Conservation (phyloP, 2,888 invertebrate species). For the Xylocampa areola region DNA sequence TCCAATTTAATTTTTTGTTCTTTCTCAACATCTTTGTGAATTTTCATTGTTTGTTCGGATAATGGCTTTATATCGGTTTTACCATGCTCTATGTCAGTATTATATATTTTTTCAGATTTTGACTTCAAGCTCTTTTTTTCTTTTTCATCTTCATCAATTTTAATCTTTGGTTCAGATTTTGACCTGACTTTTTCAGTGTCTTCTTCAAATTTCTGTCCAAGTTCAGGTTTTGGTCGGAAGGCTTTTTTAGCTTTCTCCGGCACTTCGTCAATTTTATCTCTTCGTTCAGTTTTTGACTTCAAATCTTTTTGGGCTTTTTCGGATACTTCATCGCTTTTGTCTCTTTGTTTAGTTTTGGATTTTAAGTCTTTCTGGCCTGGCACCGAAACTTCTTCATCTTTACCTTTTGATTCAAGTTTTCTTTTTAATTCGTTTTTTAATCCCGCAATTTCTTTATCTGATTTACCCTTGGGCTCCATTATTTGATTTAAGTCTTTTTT, state of each 20-base stretch:
- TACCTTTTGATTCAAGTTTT: constrained; percentile 13
- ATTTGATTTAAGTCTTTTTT: background rate
- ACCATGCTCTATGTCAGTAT: background rate
- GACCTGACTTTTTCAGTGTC: background rate
- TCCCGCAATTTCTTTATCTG: background rate
- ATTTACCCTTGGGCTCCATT: background rate
- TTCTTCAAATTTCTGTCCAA: constrained; percentile 1
- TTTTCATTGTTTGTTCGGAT: constrained; percentile 19
- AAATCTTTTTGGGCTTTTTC: background rate
- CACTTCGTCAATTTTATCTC: background rate
- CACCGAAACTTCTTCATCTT: background rate
- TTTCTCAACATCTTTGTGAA: constrained; percentile 3
- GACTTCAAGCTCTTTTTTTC: constrained; percentile 1
- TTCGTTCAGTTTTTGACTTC: background rate
- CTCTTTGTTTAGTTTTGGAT: constrained; percentile 18
- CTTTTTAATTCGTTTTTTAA: background rate
- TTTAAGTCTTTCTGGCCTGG: background rate
- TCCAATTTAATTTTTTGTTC: background rate
- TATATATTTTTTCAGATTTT: constrained; percentile 25
- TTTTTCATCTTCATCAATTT: constrained; percentile 4
- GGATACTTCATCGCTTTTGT: constrained; percentile 11
- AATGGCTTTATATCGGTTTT: constrained; percentile 11
- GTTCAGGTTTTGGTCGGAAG: background rate
- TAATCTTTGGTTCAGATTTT: constrained; percentile 14
- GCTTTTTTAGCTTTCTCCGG: background rate